These are phyloP conservation scores for Rhingia rostrata DNA, from an alignment of 2,888 invertebrate genomes.

Conservation along the genomic window DNA sequence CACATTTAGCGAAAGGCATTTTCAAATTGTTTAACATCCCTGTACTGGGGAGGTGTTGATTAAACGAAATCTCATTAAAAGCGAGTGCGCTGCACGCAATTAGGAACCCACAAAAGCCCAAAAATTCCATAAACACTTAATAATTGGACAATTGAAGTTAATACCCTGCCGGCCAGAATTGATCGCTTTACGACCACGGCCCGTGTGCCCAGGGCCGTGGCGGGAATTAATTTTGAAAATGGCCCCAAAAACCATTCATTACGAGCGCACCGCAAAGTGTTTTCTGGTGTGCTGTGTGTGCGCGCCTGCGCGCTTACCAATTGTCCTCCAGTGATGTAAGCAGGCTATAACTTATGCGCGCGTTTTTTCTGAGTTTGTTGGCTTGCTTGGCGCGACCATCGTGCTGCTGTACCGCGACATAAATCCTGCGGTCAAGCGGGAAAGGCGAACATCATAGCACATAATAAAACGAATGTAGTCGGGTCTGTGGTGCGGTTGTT, in stretches of 20 bases:
- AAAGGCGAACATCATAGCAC: slow-evolving; percentile 53
- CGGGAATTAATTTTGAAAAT: slow-evolving; percentile 51
- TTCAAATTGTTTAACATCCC: slow-evolving; percentile 8
- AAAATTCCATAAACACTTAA: slow-evolving; percentile 61
- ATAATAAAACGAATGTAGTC: slow-evolving; percentile 60
- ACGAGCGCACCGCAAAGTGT: slow-evolving; percentile 22
- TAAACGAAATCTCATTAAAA: slow-evolving; percentile 49
- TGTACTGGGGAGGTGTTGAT: slow-evolving; percentile 63
- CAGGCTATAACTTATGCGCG: slow-evolving; percentile 59
- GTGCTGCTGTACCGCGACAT: slow-evolving; percentile 42
- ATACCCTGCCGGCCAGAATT: slow-evolving; percentile 13
- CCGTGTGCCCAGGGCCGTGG: slow-evolving; percentile 45
- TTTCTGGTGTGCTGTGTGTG: slow-evolving; percentile 19
- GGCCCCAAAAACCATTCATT: slow-evolving; percentile 46
- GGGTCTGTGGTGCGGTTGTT: background rate
- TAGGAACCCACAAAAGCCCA: slow-evolving; percentile 34
- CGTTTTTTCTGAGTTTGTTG: slow-evolving; percentile 3
- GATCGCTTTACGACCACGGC: slow-evolving; percentile 29
- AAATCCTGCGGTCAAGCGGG: slow-evolving; percentile 54
- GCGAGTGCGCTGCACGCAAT: slow-evolving; percentile 19
- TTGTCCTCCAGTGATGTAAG: slow-evolving; percentile 70
- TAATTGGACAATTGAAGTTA: slow-evolving; percentile 61
- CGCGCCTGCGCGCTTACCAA: slow-evolving; percentile 23
- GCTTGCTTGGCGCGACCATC: slow-evolving; percentile 1
- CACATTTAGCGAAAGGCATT: slow-evolving; percentile 49